Evolutionary conservation across 2,888 invertebrate species (phyloP), one percentile per base, ranked within the genome.

Genomic region (Entomobrya multifasciata): DNA sequence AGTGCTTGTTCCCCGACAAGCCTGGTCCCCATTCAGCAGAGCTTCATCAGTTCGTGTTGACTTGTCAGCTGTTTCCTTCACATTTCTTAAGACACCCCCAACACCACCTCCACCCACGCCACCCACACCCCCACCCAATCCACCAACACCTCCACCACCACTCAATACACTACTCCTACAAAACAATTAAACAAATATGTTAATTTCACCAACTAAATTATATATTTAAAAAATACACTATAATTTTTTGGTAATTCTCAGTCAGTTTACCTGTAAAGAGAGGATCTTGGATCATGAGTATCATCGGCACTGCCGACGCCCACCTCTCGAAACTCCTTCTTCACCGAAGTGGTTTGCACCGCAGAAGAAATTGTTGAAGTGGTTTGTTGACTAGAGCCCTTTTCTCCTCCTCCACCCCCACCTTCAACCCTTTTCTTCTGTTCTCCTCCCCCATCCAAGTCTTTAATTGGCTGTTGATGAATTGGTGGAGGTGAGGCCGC

Each of bases 11-110:
- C 70, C 30, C 27, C 25, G 72, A 74, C 81, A 47, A n/a, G 88
- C 88, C 86, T 90, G 89, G 86, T 91, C 91, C 81, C 91, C 91
- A 86, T 91, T 91, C 88, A 91, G 88, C 87, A 91, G 89, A 90
- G 92, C 91, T 92, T 93, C 93, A 92, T 94, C 95, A 93, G 95
- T 95, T 94, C 95, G 95, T 92, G 95, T 94, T 92, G 95, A 95
- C 93, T 95, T 95, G 93, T 95, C 94, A 92, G 94, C 94, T 93
- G 94, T 94, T 83, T 91, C 91, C 81, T 91, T 91, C 4, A 36
- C 4, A 87, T 82, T 65, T 70, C 86, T 88, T n/a, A n/a, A n/a
- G n/a, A n/a, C n/a, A n/a, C n/a, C n/a, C n/a, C n/a, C n/a, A n/a
- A n/a, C n/a, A n/a, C n/a, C n/a, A n/a, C n/a, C n/a, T n/a, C n/a